Evolutionary conservation across 2,113 vertebrate species (phyloP).

Genomic region (Leiothrix lutea): DNA sequence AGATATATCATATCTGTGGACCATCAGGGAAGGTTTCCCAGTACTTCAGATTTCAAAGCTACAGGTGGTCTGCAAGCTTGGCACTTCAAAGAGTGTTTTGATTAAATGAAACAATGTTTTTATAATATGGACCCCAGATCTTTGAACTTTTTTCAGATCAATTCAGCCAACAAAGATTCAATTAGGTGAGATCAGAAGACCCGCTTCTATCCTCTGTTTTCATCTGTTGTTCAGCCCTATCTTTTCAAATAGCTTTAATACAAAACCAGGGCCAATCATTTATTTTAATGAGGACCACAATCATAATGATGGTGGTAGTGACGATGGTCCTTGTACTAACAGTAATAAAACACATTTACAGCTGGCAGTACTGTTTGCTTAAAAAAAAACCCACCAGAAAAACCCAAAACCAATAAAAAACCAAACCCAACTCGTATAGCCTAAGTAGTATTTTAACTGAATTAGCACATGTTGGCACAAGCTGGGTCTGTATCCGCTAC

Average conservation of each 20-base stretch:
- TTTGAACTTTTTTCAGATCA: constrained; percentile 84
- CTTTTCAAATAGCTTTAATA: constrained; percentile 70
- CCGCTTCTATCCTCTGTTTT: constrained; percentile 45
- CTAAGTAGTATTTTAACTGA: constrained; percentile 49
- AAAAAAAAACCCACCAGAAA: neutral
- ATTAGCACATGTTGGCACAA: constrained; percentile 52
- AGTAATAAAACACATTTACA: constrained; percentile 64
- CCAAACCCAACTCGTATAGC: neutral
- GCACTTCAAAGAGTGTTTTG: constrained; percentile 87
- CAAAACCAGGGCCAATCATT: constrained; percentile 61
- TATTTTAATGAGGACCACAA: constrained; percentile 62
- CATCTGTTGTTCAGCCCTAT: constrained; percentile 67
- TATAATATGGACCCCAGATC: constrained; percentile 73
- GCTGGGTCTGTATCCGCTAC: constrained; percentile 56
- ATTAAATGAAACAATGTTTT: constrained; percentile 81
- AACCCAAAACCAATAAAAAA: neutral
- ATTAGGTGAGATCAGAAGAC: constrained; percentile 85
- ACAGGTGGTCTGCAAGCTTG: constrained; percentile 80
- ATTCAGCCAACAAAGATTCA: constrained; percentile 84
- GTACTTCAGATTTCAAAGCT: constrained; percentile 86
- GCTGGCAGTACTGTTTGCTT: neutral
- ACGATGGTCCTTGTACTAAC: constrained; percentile 13
- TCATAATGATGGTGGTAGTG: constrained; percentile 45
- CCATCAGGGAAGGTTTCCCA: constrained; percentile 61
- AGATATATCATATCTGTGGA: constrained; percentile 8